Evolutionary conservation across 2,888 invertebrate species (phyloP).

Genomic region (Trachelus troglodyta): DNA sequence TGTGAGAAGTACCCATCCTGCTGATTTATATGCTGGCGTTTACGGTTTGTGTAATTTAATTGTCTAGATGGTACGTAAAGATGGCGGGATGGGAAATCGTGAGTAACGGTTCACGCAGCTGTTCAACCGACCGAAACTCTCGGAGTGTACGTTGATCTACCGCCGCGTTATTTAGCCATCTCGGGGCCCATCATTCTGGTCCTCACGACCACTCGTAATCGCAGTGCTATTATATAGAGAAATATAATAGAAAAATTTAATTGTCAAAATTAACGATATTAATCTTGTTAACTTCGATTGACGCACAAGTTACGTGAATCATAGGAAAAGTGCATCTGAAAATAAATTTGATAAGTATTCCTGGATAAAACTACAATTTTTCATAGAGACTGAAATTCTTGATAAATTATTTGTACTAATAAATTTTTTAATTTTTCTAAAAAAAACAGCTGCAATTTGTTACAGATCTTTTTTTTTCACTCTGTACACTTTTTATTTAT

Average conservation of each 20-base stretch:
- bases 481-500: neutral
- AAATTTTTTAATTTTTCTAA: no score
- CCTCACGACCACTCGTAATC: conserved; percentile 8
- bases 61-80: conserved; percentile 49
- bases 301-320: neutral
- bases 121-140: conserved; percentile 16
- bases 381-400: no score
- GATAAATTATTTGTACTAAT: no score
- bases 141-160: neutral
- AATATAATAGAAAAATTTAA: neutral
- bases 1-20: conserved; percentile 14
- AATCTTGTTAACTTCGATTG: neutral
- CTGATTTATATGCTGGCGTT: conserved; percentile 48
- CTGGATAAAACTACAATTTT: no score
- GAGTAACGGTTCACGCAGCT: conserved; percentile 16
- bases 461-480: conserved; percentile 13
- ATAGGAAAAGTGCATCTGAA: neutral
- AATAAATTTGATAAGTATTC: no score
- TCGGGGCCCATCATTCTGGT: neutral
- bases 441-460: neutral
- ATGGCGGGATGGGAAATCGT: conserved; percentile 29
- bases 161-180: neutral
- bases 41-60: conserved; percentile 55
- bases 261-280: neutral
- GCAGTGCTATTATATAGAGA: neutral